Base-by-base conservation (phyloP, 1,140 invertebrate species). In the Brachystomella parvula region DNA sequence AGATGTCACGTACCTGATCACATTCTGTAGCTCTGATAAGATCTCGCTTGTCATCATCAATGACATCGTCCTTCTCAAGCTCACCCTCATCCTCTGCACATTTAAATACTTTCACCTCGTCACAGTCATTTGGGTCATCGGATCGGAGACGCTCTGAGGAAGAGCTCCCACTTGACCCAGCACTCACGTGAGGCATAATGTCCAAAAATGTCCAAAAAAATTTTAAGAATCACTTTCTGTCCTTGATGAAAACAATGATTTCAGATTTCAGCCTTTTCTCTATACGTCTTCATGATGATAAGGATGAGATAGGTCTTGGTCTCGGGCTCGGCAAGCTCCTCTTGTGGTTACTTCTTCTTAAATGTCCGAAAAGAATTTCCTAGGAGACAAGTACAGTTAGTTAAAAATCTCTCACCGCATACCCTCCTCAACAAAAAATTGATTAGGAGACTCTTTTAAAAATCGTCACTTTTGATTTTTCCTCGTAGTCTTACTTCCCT, bases 1-100 rank as follows among this genome's bases (percentile, higher is more conserved):
- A n/a, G n/a, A n/a, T n/a, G n/a, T n/a, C n/a, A n/a, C n/a, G n/a
- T 63, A 73, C 71, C 69, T 70, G 69, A 69, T 70, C 71, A 69
- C 69, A 70, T 63, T 73, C 71, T 32, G 71, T 73, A 39, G 66
- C 61, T 60, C 69, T 57, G 39, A 73, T 73, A 47, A 73, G 67
- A 64, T 73, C 71, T 47, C 69, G 47, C 31, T 73, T 73, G 49
- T 73, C 71, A 31, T 73, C 71, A 61, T 73, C 63, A 44, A 73
- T 73, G 47, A 68, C 68, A 68, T 73, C 71, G 49, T 73, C 71
- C 29, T 71, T 63, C 58, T 66, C 63, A 29, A 35, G 47, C 66
- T 73, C 71, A 28, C 71, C 71, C 44, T 73, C 71, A 39, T 70
- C 68, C 33, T 73, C 71, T 21, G 66, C 71, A 69, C 66, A 70